A percentile compares a stretch with the other conserved stretches of the same genome.
These are phyloP conservation scores for Chiloscyllium punctatum DNA, from an alignment of 2,797 vertebrate species.

Conservation along the genomic window DNA sequence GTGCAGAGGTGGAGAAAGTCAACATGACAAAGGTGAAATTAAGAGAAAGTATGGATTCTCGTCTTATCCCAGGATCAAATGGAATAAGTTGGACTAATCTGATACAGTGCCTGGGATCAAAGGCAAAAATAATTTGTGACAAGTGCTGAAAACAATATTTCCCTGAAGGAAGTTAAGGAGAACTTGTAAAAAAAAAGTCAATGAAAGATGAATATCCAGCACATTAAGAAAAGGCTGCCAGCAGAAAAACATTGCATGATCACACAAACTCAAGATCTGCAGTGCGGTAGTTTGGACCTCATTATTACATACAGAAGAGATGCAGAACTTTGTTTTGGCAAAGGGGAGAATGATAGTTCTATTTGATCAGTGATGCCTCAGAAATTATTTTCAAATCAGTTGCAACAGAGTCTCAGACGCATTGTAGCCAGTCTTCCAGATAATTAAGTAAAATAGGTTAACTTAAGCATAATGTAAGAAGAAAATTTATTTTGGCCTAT, in stretches of 20 bases:
- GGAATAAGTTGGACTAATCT: background rate
- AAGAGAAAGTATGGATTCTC: background rate
- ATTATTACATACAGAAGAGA: background rate
- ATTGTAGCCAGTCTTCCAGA: background rate
- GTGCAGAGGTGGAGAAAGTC: too few relatives aligned
- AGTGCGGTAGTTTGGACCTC: background rate
- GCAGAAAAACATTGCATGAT: background rate
- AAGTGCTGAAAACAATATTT: background rate
- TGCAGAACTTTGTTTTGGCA: background rate
- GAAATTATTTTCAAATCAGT: background rate
- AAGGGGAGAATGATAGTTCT: background rate
- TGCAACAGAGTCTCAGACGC: background rate
- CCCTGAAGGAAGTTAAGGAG: background rate
- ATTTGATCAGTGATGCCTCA: slow-evolving; percentile 8
- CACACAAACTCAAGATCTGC: background rate
- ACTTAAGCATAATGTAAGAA: background rate
- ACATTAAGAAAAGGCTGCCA: background rate
- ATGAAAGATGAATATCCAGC: background rate
- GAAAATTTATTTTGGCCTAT: background rate
- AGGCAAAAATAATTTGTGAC: background rate
- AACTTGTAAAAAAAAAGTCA: background rate
- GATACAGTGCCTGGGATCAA: background rate
- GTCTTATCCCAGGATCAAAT: background rate
- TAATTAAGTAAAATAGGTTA: background rate
- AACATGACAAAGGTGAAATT: background rate